These are phyloP conservation scores for Xenopus petersii DNA, from an alignment of 2,797 vertebrate genomes.

Conservation along the genomic window DNA sequence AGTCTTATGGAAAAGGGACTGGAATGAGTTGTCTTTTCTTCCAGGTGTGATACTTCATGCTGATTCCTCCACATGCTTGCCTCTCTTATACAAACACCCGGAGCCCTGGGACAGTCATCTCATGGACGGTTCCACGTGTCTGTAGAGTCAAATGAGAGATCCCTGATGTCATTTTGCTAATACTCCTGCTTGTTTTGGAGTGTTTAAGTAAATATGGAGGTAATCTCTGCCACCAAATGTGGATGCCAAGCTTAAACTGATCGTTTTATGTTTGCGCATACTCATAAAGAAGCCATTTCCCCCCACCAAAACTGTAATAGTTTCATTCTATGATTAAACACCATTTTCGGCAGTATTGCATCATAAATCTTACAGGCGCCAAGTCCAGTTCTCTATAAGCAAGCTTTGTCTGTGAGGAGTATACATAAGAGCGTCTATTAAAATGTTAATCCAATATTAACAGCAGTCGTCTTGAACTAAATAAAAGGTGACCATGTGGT, in stretches of 20 bases:
- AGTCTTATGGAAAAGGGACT: slow-evolving; percentile 77
- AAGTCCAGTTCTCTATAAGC: slow-evolving; percentile 64
- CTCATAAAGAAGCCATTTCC: slow-evolving; percentile 57
- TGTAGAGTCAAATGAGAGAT: slow-evolving; percentile 60
- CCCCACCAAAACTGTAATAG: slow-evolving; percentile 55
- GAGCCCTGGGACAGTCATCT: slow-evolving; percentile 70
- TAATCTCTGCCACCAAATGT: slow-evolving; percentile 59
- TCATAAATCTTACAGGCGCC: slow-evolving; percentile 69
- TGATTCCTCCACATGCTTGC: slow-evolving; percentile 83
- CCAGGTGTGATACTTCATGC: slow-evolving; percentile 98
- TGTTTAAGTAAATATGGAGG: slow-evolving; percentile 57
- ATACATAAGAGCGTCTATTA: slow-evolving; percentile 62
- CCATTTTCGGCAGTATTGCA: slow-evolving; percentile 60
- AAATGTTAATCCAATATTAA: slow-evolving; percentile 34
- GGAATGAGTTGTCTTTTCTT: slow-evolving; percentile 89
- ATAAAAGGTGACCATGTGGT: slow-evolving; percentile 17
- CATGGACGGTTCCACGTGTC: slow-evolving; percentile 58
- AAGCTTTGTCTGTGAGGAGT: slow-evolving; percentile 61
- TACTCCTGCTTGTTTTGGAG: slow-evolving; percentile 51
- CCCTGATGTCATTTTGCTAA: slow-evolving; percentile 49
- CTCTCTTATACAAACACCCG: slow-evolving; percentile 87
- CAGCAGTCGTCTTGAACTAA: neutral
- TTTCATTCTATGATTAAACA: slow-evolving; percentile 72
- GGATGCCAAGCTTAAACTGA: slow-evolving; percentile 14
- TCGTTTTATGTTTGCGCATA: slow-evolving; percentile 61